phyloP scores from a whole-genome alignment of 2,888 invertebrate genomes.

The Steinernema scapterisci region DNA sequence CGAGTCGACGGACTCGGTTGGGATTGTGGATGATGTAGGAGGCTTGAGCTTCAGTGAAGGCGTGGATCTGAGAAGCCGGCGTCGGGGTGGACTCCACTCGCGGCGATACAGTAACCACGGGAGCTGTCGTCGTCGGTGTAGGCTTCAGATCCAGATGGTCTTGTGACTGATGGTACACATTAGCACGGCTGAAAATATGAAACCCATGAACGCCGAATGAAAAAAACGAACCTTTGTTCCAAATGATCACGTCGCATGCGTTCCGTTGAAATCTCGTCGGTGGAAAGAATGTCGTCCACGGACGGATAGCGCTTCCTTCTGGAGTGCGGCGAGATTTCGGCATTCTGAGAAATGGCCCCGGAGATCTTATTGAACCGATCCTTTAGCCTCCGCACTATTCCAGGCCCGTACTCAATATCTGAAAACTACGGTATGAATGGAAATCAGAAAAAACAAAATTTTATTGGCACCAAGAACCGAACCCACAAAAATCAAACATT shows the following conservation, averaged over 20 bases:
- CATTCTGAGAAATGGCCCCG: conserved; percentile 29
- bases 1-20: conserved; percentile 1
- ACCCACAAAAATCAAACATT: background rate
- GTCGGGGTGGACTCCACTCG: background rate
- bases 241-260: background rate
- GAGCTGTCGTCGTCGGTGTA: background rate
- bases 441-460: background rate
- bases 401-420: conserved; percentile 43
- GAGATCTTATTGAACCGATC: conserved; percentile 38
- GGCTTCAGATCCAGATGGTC: background rate
- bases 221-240: background rate
- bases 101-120: background rate
- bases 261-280: background rate
- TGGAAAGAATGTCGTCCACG: conserved; percentile 37
- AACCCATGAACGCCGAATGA: background rate
- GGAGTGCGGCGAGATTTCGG: conserved; percentile 33
- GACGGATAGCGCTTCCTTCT: conserved; percentile 38
- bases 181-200: background rate
- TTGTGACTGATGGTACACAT: conserved; percentile 15
- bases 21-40: conserved; percentile 28
- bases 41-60: conserved; percentile 14
- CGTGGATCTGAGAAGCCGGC: background rate
- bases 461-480: background rate
- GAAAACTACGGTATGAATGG: background rate
- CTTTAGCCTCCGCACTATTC: conserved; percentile 39